Base-by-base conservation (phyloP, 1,140 invertebrate species). In the Agrilus planipennis region DNA sequence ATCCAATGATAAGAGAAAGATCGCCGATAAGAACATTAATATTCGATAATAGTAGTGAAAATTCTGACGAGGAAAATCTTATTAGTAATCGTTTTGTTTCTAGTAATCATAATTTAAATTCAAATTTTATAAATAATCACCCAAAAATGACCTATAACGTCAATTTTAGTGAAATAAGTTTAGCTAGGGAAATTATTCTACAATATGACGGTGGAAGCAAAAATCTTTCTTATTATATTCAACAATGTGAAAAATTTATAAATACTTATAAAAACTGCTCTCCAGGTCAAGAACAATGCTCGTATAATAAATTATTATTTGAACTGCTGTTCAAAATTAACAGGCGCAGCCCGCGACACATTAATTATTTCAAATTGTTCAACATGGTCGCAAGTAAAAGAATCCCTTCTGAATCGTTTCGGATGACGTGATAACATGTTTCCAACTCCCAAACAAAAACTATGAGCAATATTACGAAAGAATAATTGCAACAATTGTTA, bases 321-420 rank as follows among this genome's bases (percentile, higher is more conserved):
- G 37, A 39, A 31, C n/a, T 41, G 39, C 19, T 46, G 44, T 21
- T 42, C 34, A 2, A 46, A 34, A 31, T 19, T 46, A 32, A 23
- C 16, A 23, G 39, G 44, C 42, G 27, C 39, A 9, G 44, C 44
- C 23, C 36, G 34, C 20, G 39, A 46, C 18, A 23, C 39, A 2
- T 27, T 46, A 32, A 36, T 46, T 17, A 40, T 46, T 7, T 34
- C 39, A 17, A 46, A 42, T 38, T 42, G 44, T 25, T 32, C 14
- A 14, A 37, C 3, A 14, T 46, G 44, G 34, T 2, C 32, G n/a
- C 32, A 42, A 19, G 34, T 46, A 18, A 42, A 37, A 34, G 21
- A 22, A 7, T 6, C 20, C n/a, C 12, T 32, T 2, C 4, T 32
- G 22, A 40, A 28, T 31, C 12, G 28, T 3, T 40, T 40, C 15